Base-by-base conservation (phyloP, 2,113 vertebrate species). In the Podocnemis expansa region DNA sequence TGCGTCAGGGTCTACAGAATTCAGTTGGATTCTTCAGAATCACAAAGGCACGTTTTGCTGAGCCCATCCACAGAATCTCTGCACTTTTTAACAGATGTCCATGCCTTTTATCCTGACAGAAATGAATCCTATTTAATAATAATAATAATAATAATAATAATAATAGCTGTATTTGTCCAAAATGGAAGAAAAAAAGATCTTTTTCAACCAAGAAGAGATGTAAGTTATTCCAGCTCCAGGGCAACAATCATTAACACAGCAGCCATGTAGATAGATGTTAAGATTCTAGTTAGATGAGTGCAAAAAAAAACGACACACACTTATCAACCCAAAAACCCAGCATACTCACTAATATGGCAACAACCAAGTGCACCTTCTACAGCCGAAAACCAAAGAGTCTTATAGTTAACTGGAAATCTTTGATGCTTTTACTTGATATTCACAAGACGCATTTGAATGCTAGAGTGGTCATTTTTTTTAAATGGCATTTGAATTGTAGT, bases 141-240 rank as follows among this genome's bases (percentile, higher is more conserved):
- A 55, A 27, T 8, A 0, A 0, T 5, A n/a, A n/a, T n/a, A n/a
- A n/a, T n/a, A 41, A 63, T 8, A 79, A 43, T 17, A 55, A 27
- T 8, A 0, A 0, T 5, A n/a, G n/a, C n/a, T n/a, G n/a, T n/a
- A 8, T 79, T 38, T 47, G 84, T 75, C 45, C 10, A 54, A 47
- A 73, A 80, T 19, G 51, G 14, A 34, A 67, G 1, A 45, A 19
- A 52, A n/a, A 73, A 21, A 56, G 63, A 31, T 75, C 25, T 16
- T 87, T 87, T 58, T 54, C 38, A 38, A 34, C 31, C 24, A 41
- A 60, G 51, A 56, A 45, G 25, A 31, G 19, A 67, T 38, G 34
- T 16, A 63, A 76, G 10, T 47, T 80, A 89, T 38, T 8, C 31
- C 24, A 4, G 3, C n/a, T 86, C 49, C 51, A 31, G 78, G 83